Evolutionary conservation across 2,797 vertebrate genomes (phyloP), one percentile per base, ranked within the genome.

Genomic region (Heterohyrax brucei): DNA sequence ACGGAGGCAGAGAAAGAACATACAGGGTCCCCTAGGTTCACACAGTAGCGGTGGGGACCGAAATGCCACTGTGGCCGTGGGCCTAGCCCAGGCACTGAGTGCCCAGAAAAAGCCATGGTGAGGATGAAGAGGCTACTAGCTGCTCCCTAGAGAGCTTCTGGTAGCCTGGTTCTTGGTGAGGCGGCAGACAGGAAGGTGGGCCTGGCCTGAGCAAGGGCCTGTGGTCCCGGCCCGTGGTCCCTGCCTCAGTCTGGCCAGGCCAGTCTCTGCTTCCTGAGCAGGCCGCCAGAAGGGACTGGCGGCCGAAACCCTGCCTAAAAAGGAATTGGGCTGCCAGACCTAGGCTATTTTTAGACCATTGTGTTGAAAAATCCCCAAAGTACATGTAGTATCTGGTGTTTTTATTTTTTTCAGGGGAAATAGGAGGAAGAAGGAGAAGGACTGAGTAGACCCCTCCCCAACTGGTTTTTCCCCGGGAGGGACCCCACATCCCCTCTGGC

Each of bases 261-360:
- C 30, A 88, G 48, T 70, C 22, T 83, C 70, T 14, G 33, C 75
- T 96, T 96, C 96, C 97, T 81, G 89, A 90, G 84, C 53, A 3
- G 6, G 87, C 30, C 0, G 39, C 94, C 48, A 46, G 95, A 86
- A 76, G 75, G 59, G 83, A 87, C 1, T 22, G 72, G 84, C 39
- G 64, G 82, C 87, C 1, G 66, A 96, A 97, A 93, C 33, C 94
- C 94, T 94, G 96, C 95, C 94, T 97, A 96, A 97, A 97, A 89
- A 98, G 97, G 96, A 82, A 82, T 66, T 0, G 0, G 94, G 0
- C 1, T 87, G 91, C 10, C 61, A 92, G 96, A 24, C 70, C 93
- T n/a, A 68, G 46, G 59, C 33, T 98, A 96, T 81, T 87, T 98
- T 98, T 97, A 98, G 95, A 93, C 2, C 22, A 68, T 92, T 98